phyloP scores from a whole-genome alignment of 1,140 invertebrate genomes.

The Cataglyphis hispanica region DNA sequence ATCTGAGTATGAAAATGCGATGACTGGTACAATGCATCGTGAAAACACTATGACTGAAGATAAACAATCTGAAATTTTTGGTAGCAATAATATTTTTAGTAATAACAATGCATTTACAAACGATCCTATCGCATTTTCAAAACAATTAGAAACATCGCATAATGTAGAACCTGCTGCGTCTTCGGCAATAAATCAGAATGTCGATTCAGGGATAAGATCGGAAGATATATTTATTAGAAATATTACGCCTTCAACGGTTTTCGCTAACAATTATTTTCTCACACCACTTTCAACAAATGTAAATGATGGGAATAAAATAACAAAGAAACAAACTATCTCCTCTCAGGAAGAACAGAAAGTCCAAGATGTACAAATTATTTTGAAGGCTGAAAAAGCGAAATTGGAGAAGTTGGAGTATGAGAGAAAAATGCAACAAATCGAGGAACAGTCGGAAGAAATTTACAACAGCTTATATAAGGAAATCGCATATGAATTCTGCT shows the following conservation, averaged over 20 bases:
- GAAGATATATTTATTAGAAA: slow-evolving; percentile 76
- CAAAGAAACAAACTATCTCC: neutral
- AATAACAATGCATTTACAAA: slow-evolving; percentile 1
- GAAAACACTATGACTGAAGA: neutral
- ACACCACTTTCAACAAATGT: neutral
- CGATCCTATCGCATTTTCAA: slow-evolving; percentile 41
- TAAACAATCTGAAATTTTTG: neutral
- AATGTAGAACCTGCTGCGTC: slow-evolving; percentile 19
- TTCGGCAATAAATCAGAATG: slow-evolving; percentile 70
- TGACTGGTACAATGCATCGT: too few relatives aligned
- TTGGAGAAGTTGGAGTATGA: slow-evolving; percentile 77
- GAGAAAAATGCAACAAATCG: slow-evolving; percentile 77
- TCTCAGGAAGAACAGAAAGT: neutral
- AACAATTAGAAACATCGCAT: slow-evolving; percentile 16
- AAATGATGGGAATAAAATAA: neutral
- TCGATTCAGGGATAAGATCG: slow-evolving; percentile 69
- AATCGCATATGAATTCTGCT: slow-evolving; percentile 82
- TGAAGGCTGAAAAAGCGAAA: slow-evolving; percentile 60
- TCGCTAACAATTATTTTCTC: slow-evolving; percentile 8
- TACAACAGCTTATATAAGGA: slow-evolving; percentile 81
- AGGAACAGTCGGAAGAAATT: slow-evolving; percentile 78
- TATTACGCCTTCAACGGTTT: slow-evolving; percentile 33
- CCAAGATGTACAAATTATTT: neutral
- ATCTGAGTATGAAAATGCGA: neutral
- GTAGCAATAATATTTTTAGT: neutral